phyloP scores from a whole-genome alignment of 2,113 vertebrate species.

The Spea bombifrons region DNA sequence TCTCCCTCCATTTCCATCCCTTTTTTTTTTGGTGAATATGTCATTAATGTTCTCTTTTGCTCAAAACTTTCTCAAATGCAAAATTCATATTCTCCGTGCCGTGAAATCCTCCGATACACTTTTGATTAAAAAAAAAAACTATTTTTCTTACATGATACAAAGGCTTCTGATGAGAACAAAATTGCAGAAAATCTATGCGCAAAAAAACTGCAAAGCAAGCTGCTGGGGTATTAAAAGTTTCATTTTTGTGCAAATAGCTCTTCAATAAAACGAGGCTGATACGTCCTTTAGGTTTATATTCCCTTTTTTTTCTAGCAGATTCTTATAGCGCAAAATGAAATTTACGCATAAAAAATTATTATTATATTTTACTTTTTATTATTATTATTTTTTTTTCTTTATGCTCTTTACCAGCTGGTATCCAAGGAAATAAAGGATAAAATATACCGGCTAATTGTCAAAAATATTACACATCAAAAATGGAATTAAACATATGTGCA shows the following conservation, averaged over 20 bases:
- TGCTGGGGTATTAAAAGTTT: constrained; percentile 22
- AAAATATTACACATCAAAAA: neutral
- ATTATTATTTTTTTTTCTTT: constrained; percentile 6
- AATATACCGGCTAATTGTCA: neutral
- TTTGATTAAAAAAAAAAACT: neutral
- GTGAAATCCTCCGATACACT: constrained; percentile 1
- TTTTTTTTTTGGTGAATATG: neutral
- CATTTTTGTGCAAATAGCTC: constrained; percentile 23
- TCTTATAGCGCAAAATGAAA: neutral
- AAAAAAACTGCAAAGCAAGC: constrained; percentile 25
- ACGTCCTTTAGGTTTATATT: constrained; percentile 14
- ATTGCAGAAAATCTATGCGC: neutral
- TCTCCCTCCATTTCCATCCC: too few relatives aligned
- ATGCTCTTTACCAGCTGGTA: neutral
- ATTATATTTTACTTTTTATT: constrained; percentile 1
- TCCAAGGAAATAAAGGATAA: neutral
- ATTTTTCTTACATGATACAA: constrained; percentile 1
- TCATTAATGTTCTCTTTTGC: neutral
- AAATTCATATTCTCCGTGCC: neutral
- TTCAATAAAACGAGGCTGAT: constrained; percentile 9
- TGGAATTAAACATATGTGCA: neutral
- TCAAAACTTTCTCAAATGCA: neutral
- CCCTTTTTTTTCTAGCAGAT: neutral
- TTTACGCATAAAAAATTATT: constrained; percentile 26
- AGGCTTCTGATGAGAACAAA: neutral